Conservation (phyloP, 2,113 vertebrate genomes). For the Argyrosomus japonicus region DNA sequence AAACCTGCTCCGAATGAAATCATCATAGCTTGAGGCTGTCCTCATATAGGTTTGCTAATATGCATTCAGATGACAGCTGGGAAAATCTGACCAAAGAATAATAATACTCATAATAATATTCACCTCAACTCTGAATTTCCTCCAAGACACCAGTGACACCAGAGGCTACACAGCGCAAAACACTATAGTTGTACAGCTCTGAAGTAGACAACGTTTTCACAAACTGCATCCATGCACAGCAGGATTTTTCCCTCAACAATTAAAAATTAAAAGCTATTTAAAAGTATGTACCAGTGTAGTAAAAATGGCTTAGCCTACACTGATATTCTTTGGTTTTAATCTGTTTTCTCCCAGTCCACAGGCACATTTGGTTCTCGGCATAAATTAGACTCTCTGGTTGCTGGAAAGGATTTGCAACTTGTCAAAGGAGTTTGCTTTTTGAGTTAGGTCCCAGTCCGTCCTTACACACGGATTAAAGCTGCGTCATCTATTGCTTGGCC, state of each 20-base stretch:
- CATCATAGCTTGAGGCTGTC: background rate
- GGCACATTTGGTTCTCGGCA: background rate
- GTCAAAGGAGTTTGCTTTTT: background rate
- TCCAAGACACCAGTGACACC: background rate
- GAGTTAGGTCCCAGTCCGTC: background rate
- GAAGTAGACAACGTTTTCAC: background rate
- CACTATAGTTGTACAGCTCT: background rate
- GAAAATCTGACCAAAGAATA: background rate
- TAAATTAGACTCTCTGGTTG: background rate
- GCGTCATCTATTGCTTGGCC: background rate
- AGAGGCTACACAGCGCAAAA: background rate
- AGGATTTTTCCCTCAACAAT: background rate
- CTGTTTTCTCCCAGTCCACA: no score
- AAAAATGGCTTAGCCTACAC: background rate
- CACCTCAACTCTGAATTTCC: background rate
- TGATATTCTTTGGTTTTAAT: background rate
- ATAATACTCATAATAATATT: background rate
- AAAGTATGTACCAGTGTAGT: background rate
- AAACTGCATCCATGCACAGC: background rate
- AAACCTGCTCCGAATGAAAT: background rate
- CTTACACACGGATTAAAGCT: background rate
- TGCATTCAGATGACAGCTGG: background rate
- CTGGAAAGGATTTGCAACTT: background rate
- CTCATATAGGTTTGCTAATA: background rate
- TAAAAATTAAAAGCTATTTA: background rate